These are phyloP conservation scores for Petrocephalus microphthalmus DNA, from an alignment of 2,113 vertebrate genomes.

Conservation along the genomic window DNA sequence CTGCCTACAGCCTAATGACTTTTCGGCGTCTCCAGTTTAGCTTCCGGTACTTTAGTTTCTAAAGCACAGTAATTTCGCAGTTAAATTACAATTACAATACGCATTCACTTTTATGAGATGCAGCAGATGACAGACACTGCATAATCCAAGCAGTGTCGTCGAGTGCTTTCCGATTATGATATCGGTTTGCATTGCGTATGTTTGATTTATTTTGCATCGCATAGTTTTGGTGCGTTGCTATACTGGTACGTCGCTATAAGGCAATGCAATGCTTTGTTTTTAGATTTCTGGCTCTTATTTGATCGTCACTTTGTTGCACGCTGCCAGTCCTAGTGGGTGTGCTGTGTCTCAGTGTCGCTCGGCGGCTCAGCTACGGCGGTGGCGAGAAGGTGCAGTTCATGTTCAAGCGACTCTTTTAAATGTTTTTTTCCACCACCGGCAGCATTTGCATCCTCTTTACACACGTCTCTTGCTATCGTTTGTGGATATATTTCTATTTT, in stretches of 20 bases:
- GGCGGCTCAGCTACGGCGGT: conserved; percentile 9
- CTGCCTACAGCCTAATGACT: neutral
- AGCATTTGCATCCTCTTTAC: neutral
- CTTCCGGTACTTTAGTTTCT: neutral
- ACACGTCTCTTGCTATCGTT: neutral
- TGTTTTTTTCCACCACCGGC: neutral
- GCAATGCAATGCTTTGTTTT: neutral
- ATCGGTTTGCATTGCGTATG: neutral
- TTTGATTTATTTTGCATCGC: neutral
- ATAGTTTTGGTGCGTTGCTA: neutral
- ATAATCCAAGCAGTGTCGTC: neutral
- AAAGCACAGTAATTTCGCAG: neutral
- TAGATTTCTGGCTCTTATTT: neutral
- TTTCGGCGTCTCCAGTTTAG: neutral
- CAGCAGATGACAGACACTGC: conserved; percentile 6
- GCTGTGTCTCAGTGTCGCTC: neutral
- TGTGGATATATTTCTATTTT: conserved; percentile 6
- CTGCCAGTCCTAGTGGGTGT: neutral
- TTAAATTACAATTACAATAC: neutral
- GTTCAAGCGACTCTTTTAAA: conserved; percentile 1
- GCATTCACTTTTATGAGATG: neutral
- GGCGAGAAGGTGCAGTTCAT: conserved; percentile 19
- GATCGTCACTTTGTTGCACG: neutral
- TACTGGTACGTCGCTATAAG: neutral
- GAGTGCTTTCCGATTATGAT: neutral